Evolutionary conservation across 2,888 invertebrate genomes (phyloP).

Genomic region (Chesias legatella): DNA sequence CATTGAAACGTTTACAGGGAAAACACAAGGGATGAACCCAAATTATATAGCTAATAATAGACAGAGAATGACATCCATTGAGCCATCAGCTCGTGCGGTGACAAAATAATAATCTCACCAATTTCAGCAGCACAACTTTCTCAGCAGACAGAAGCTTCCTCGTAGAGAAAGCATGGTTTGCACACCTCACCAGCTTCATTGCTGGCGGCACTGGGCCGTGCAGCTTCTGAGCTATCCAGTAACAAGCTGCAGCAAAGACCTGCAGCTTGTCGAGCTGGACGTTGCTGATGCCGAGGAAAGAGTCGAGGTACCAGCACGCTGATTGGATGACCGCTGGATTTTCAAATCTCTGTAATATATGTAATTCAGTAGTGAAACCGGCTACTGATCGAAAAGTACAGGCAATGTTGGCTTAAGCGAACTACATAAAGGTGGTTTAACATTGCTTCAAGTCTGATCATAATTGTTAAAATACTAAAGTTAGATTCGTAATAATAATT

Average conservation of each 20-base stretch:
- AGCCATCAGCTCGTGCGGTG: no score
- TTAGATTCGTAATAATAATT: no score
- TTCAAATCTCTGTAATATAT: constrained; percentile 44
- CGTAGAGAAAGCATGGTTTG: constrained; percentile 45
- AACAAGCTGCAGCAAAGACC: constrained; percentile 57
- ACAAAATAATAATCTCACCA: constrained; percentile 41
- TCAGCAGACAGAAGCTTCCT: constrained; percentile 44
- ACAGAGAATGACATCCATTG: no score
- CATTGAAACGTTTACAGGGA: no score
- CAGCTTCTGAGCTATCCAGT: constrained; percentile 63
- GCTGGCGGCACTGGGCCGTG: constrained; percentile 43
- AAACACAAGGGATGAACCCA: no score
- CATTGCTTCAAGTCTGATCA: no score
- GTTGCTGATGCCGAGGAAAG: constrained; percentile 35
- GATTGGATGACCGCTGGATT: constrained; percentile 56
- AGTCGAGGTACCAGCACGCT: constrained; percentile 62
- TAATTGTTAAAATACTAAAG: no score
- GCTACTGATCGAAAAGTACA: no score
- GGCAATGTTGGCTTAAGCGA: no score
- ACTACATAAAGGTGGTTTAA: no score
- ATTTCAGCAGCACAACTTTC: constrained; percentile 40
- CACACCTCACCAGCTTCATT: constrained; percentile 39
- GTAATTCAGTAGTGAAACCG: background rate
- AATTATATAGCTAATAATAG: no score
- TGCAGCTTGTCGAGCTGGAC: constrained; percentile 52